Conservation (phyloP, 2,888 invertebrate genomes). For the Brenthis hecate region DNA sequence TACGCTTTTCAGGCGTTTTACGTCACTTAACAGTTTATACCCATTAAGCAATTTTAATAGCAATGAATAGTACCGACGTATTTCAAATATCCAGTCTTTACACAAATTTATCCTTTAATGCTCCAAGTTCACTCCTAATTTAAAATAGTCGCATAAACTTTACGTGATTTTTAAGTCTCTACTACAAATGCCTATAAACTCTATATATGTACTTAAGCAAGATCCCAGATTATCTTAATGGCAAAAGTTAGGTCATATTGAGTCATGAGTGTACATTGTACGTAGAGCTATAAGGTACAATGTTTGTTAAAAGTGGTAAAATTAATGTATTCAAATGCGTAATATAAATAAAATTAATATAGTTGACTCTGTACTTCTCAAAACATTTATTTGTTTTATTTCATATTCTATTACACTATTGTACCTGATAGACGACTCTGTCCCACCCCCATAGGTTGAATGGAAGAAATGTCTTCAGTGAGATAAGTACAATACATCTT, state of each 20-base stretch:
- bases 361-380: too few species aligned
- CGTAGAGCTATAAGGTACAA: neutral
- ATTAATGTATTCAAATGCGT: too few species aligned
- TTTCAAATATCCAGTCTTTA: constrained; percentile 11
- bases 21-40: constrained; percentile 27
- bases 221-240: constrained; percentile 20
- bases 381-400: too few species aligned
- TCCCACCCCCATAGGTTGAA: too few species aligned
- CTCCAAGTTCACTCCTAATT: neutral
- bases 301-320: neutral
- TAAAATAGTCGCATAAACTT: constrained; percentile 9
- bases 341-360: too few species aligned
- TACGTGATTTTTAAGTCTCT: neutral
- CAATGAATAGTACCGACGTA: constrained; percentile 11
- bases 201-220: constrained; percentile 4
- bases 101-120: neutral
- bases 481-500: too few species aligned
- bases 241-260: constrained; percentile 18
- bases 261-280: constrained; percentile 3
- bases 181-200: constrained; percentile 2
- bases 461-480: too few species aligned
- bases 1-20: constrained; percentile 16
- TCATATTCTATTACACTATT: too few species aligned
- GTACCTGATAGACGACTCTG: too few species aligned
- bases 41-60: constrained; percentile 28